Conservation (phyloP, 1,140 invertebrate genomes). For the Rhopalosiphum maidis region DNA sequence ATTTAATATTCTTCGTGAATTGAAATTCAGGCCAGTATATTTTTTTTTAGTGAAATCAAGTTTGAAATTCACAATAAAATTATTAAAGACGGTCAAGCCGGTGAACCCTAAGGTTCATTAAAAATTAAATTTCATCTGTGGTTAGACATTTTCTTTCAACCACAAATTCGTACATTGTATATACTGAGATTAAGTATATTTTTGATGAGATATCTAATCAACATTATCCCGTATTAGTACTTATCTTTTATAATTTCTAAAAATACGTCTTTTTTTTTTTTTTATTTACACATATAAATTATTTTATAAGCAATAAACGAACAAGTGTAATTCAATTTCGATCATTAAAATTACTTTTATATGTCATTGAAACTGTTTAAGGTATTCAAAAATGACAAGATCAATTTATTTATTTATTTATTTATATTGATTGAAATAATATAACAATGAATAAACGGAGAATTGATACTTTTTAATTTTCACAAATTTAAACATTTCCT, state of each 20-base stretch:
- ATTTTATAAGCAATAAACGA: background rate
- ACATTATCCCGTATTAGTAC: background rate
- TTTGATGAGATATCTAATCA: background rate
- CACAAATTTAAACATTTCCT: background rate
- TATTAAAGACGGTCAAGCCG: background rate
- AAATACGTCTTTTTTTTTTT: background rate
- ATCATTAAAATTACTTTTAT: background rate
- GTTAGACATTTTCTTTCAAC: constrained; percentile 45
- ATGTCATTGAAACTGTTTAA: background rate
- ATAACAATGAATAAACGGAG: background rate
- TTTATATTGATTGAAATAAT: background rate
- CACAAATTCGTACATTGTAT: constrained; percentile 32
- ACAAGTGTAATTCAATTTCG: background rate
- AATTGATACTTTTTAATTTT: background rate
- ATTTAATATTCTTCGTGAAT: constrained; percentile 11
- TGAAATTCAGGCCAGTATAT: constrained; percentile 28
- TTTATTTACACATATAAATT: background rate
- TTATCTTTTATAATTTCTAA: background rate
- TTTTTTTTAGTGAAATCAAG: constrained; percentile 42
- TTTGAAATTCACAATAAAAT: constrained; percentile 40
- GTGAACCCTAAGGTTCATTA: constrained; percentile 26
- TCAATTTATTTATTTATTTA: no score
- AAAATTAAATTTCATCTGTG: constrained; percentile 43
- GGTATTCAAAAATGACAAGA: background rate
- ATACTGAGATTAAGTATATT: constrained; percentile 6